phyloP scores from a whole-genome alignment of 2,113 vertebrate species.

The Notarius quadriscutis region DNA sequence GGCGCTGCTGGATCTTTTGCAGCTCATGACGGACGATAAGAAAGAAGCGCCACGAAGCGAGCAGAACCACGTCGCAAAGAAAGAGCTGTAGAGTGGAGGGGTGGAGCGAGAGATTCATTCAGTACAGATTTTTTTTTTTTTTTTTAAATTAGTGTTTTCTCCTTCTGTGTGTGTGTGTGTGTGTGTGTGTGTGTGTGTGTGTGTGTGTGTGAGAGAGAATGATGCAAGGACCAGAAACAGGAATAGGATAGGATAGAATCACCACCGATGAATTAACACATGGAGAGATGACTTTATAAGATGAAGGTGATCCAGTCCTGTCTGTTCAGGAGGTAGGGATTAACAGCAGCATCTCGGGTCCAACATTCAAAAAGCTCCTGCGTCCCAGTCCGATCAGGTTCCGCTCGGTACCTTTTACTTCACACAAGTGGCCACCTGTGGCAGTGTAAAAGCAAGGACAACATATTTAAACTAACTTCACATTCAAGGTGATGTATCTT shows the following conservation, averaged over 20 bases:
- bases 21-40: slow-evolving; percentile 69
- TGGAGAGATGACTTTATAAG: neutral
- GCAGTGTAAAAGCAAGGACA: neutral
- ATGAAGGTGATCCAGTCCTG: neutral
- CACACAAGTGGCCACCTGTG: neutral
- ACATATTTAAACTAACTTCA: neutral
- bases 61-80: slow-evolving; percentile 57
- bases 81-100: slow-evolving; percentile 47
- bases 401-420: neutral
- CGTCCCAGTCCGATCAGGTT: neutral
- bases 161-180: neutral
- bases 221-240: neutral
- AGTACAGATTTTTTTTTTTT: neutral
- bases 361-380: neutral
- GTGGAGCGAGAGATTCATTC: too few species aligned
- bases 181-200: neutral
- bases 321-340: slow-evolving; percentile 9
- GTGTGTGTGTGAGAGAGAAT: neutral
- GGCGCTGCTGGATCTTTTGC: slow-evolving; percentile 76
- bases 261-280: neutral
- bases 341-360: neutral
- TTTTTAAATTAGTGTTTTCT: neutral
- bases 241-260: neutral
- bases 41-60: slow-evolving; percentile 63
- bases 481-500: too few species aligned